A percentile compares a stretch with the other conserved stretches of the same genome.
Evolutionary conservation across 2,113 vertebrate species (phyloP).

Genomic region (Sylvia atricapilla): DNA sequence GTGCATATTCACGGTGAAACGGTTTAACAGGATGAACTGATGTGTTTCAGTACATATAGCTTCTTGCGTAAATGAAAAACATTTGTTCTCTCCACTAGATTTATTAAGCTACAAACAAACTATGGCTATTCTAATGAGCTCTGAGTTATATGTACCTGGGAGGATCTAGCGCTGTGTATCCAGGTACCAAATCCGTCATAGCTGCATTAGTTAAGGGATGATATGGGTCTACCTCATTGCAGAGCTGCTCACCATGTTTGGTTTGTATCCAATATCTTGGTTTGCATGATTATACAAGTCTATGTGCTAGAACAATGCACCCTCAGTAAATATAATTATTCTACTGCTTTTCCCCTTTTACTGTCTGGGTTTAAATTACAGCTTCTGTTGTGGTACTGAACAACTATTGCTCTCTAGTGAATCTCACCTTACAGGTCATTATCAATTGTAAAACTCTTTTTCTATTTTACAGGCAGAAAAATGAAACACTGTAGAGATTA

Average conservation of each 20-base stretch:
- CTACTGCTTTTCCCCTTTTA: background rate
- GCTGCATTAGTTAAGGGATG: background rate
- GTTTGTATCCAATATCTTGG: background rate
- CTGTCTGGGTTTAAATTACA: background rate
- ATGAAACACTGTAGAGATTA: background rate
- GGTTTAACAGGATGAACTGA: background rate
- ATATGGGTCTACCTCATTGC: background rate
- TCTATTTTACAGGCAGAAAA: background rate
- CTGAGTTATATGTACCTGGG: background rate
- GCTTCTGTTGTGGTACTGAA: background rate
- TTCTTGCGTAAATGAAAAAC: conserved; percentile 2
- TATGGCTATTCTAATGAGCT: background rate
- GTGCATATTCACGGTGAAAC: background rate
- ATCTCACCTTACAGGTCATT: background rate
- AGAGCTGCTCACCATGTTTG: background rate
- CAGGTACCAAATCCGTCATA: background rate
- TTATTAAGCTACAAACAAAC: background rate
- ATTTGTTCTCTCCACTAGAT: background rate
- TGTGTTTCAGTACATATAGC: conserved; percentile 6
- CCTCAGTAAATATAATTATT: background rate
- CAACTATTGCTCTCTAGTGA: background rate
- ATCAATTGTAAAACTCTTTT: background rate
- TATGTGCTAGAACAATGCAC: background rate
- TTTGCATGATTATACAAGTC: background rate
- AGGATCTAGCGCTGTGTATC: background rate